Evolutionary conservation across 1,140 invertebrate species (phyloP), one percentile per base, ranked within the genome.

Genomic region (Andrena cerasifolii): DNA sequence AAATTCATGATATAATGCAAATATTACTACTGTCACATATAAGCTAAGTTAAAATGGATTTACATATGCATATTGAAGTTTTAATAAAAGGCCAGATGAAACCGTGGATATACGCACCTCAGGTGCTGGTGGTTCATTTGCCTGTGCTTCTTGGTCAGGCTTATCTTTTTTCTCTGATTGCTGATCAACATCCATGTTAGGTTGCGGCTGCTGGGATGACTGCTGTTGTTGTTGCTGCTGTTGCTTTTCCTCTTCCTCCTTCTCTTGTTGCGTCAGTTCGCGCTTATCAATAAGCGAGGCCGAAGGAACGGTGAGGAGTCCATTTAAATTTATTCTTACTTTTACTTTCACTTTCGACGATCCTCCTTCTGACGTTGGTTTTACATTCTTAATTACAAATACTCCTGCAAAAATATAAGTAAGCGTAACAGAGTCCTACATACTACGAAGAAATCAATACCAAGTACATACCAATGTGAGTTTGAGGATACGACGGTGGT

Each of bases 261-360:
- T 94, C 49, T 95, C 94, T 76, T 91, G 93, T 85, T 96, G 94
- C 14, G 94, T 90, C 1, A 93, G 90, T 85, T 97, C 96, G 80
- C 95, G 95, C 92, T 97, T 98, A 89, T 99, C 98, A 31, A 97
- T 94, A 74, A 99, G 91, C 0, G 96, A 95, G 1, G 99, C 99
- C 74, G 95, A 97, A 3, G 95, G 95, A 4, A 99, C 94, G 6
- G 95, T 95, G 84, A 99, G 96, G 59, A 99, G 96, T 18, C 99
- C 99, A 91, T 99, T 96, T 18, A 97, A 93, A 92, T 99, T 99
- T 24, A 99, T 94, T 78, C 98, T 94, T 7, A 98, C 97, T 93
- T 99, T 99, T 0, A 99, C 95, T 92, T 99, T 99, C 0, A 99
- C 96, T 92, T 99, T 99, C 59, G 97, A 96, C 33, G 95, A 95